phyloP scores from a whole-genome alignment of 2,797 vertebrate species.

The Dendrocincla tyrannina region DNA sequence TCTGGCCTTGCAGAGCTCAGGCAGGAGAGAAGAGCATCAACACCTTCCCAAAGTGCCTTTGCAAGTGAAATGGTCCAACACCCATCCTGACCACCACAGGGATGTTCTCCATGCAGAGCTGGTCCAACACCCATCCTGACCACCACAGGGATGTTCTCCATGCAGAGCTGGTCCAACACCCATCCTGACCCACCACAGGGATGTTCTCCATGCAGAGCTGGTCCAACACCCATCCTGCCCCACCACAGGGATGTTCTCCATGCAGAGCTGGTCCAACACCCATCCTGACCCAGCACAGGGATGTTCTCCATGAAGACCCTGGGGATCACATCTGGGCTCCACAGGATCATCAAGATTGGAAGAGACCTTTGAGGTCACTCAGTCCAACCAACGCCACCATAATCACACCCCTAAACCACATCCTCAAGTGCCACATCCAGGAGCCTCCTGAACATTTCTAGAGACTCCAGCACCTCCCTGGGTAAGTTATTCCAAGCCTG shows the following conservation, averaged over 20 bases:
- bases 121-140: not conserved
- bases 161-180: accelerated
- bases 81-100: too few relatives aligned
- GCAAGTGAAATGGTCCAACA: not conserved
- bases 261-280: too few relatives aligned
- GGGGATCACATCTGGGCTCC: not conserved
- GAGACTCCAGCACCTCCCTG: not conserved
- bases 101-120: too few relatives aligned
- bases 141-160: not conserved
- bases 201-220: too few relatives aligned
- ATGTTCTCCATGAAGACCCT: too few relatives aligned
- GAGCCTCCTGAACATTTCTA: not conserved
- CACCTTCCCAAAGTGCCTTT: not conserved
- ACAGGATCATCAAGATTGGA: not conserved
- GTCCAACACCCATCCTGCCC: accelerated
- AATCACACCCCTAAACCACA: accelerated
- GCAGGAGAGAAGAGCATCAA: not conserved
- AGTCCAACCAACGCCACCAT: not conserved
- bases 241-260: not conserved
- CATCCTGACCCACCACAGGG: too few relatives aligned
- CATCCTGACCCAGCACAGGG: too few relatives aligned
- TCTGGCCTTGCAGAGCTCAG: not conserved
- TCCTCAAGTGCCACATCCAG: not conserved
- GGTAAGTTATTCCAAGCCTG: not conserved
- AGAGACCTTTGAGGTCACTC: not conserved